Conservation (phyloP, 2,888 invertebrate genomes). For the Ecliptopera silaceata region DNA sequence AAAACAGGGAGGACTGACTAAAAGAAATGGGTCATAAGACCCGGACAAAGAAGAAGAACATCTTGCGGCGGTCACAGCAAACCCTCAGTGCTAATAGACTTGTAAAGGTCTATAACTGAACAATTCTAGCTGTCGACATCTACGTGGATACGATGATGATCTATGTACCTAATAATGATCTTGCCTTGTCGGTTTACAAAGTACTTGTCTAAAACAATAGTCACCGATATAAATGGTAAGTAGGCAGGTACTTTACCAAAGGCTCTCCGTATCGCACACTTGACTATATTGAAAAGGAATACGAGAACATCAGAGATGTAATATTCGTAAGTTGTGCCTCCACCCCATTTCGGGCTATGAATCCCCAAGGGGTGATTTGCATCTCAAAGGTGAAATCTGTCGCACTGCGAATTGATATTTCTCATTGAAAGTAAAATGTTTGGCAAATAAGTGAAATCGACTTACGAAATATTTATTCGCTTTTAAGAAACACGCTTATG, state of each 20-base stretch:
- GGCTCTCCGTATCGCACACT: slow-evolving; percentile 8
- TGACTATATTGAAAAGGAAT: slow-evolving; percentile 25
- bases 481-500: background rate
- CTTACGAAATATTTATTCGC: slow-evolving; percentile 25
- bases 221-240: background rate
- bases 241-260: background rate
- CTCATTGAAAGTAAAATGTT: slow-evolving; percentile 36
- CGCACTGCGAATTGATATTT: slow-evolving; percentile 37
- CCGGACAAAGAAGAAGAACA: no score
- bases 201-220: no score
- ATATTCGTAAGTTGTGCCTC: slow-evolving; percentile 28
- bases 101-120: no score
- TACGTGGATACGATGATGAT: no score
- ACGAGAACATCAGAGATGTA: slow-evolving; percentile 30
- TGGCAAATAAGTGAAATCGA: slow-evolving; percentile 31
- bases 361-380: slow-evolving; percentile 35
- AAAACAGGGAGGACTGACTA: no score
- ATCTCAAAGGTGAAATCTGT: slow-evolving; percentile 40
- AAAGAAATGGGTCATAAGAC: no score
- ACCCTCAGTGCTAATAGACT: no score
- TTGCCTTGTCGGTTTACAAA: no score
- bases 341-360: slow-evolving; percentile 39
- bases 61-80: no score
- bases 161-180: no score
- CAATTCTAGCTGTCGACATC: no score